These are phyloP conservation scores for Cyprichromis sp. DNA, from an alignment of 2,113 vertebrate species.

Conservation along the genomic window DNA sequence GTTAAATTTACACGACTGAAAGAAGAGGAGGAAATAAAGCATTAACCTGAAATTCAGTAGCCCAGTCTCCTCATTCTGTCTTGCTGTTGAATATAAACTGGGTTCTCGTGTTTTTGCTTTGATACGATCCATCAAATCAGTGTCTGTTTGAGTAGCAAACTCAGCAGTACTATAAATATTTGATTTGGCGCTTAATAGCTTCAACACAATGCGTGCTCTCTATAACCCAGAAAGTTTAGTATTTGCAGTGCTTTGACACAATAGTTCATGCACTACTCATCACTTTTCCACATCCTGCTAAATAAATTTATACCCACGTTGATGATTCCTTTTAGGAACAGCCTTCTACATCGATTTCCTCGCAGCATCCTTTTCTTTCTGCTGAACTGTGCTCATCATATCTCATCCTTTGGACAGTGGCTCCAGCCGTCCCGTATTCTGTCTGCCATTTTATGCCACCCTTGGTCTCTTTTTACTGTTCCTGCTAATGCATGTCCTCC, in stretches of 20 bases:
- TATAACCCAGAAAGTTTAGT: neutral
- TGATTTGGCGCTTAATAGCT: neutral
- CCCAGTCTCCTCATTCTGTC: neutral
- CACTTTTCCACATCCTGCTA: neutral
- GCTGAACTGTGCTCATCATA: neutral
- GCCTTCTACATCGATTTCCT: slow-evolving; percentile 31
- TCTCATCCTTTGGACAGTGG: slow-evolving; percentile 40
- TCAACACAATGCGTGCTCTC: neutral
- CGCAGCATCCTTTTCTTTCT: neutral
- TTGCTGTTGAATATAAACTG: neutral
- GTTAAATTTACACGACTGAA: neutral
- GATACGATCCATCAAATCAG: neutral
- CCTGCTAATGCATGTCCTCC: slow-evolving; percentile 8
- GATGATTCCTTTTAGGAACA: neutral
- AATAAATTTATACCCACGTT: neutral
- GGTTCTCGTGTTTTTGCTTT: neutral
- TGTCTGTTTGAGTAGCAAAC: neutral
- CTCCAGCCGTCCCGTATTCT: slow-evolving; percentile 20
- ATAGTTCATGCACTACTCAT: neutral
- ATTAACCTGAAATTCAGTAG: neutral
- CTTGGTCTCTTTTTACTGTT: slow-evolving; percentile 5
- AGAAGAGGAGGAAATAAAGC: neutral
- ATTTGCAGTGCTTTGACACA: neutral
- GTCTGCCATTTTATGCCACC: slow-evolving; percentile 33
- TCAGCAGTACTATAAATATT: neutral